Evolutionary conservation across 92 coral and sea anemone species (phyloP), one percentile per base, ranked within the genome.

Genomic region (Phymanthus crucifer): DNA sequence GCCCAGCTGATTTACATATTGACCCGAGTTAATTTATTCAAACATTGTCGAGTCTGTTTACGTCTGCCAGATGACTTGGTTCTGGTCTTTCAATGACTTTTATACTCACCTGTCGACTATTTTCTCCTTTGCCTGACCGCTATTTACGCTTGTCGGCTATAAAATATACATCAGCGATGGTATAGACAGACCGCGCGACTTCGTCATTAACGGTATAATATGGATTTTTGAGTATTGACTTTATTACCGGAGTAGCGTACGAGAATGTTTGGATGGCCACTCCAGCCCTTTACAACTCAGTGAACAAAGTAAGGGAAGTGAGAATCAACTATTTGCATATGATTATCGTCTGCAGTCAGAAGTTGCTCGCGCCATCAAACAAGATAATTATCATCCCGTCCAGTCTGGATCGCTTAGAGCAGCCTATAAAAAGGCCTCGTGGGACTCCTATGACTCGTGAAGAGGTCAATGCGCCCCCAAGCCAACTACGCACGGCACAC

Each of bases 31-130:
- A 77, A 77, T 77, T 58, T 77, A 77, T 77, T 77, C 81, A 77
- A 77, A 77, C 40, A 48, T 74, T 74, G 65, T 71, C 68, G 81
- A 69, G 81, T 77, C 81, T 77, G 81, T 77, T 77, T 77, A 64
- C 69, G 81, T 77, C 81, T 77, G 58, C 40, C 72, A 77, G 56
- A 61, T 77, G 72, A 72, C 11, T 74, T 74, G 68, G 68, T 61
- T 61, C 29, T 61, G 4, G 68, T 61, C 35, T 24, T 61, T 61
- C 14, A 61, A 29, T 61, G 4, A 29, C 34, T 61, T n/a, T n/a
- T 27, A 24, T 29, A 17, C 35, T 61, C 68, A 61, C 33, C 68
- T 61, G 68, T 27, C 68, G 34, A 18, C 64, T 54, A 24, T 23
- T 61, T 61, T 8, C n/a, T 24, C 29, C 34, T 54, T 54, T 54